A percentile compares a stretch with the other conserved stretches of the same genome.
Evolutionary conservation across 2,888 invertebrate species (phyloP).

Genomic region (Nomada ferruginata): DNA sequence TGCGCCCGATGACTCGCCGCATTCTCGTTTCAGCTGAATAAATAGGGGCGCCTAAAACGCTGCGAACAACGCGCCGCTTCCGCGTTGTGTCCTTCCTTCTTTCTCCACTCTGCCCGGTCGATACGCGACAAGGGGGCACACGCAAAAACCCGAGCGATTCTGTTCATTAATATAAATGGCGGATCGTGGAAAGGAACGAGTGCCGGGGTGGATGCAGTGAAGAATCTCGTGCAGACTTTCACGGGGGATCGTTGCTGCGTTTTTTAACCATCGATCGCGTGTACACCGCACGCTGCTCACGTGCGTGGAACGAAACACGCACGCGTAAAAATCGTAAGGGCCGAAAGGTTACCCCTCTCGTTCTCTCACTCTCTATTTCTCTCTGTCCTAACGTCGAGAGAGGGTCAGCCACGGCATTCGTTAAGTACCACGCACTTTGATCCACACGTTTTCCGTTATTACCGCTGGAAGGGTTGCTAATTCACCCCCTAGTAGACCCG

Average conservation of each 20-base stretch:
- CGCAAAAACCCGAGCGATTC: conserved; percentile 58
- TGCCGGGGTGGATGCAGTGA: conserved; percentile 15
- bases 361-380: background rate
- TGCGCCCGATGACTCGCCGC: conserved; percentile 40
- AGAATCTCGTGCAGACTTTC: conserved; percentile 46
- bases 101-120: conserved; percentile 37
- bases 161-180: conserved; percentile 75
- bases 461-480: conserved; percentile 30
- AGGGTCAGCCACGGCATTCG: conserved; percentile 51
- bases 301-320: conserved; percentile 62
- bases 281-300: conserved; percentile 25
- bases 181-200: conserved; percentile 49
- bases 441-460: conserved; percentile 55
- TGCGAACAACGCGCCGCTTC: conserved; percentile 32
- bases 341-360: conserved; percentile 15
- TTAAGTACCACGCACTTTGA: conserved; percentile 62
- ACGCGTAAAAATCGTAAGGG: conserved; percentile 56
- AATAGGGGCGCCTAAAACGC: conserved; percentile 54
- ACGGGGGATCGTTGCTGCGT: conserved; percentile 38
- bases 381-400: conserved; percentile 15
- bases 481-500: conserved; percentile 15
- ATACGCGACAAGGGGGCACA: conserved; percentile 48
- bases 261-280: conserved; percentile 66
- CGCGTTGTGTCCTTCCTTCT: conserved; percentile 33
- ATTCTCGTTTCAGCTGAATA: conserved; percentile 60